Conservation (phyloP, 2,113 vertebrate genomes). For the Sphyrna mokarran region DNA sequence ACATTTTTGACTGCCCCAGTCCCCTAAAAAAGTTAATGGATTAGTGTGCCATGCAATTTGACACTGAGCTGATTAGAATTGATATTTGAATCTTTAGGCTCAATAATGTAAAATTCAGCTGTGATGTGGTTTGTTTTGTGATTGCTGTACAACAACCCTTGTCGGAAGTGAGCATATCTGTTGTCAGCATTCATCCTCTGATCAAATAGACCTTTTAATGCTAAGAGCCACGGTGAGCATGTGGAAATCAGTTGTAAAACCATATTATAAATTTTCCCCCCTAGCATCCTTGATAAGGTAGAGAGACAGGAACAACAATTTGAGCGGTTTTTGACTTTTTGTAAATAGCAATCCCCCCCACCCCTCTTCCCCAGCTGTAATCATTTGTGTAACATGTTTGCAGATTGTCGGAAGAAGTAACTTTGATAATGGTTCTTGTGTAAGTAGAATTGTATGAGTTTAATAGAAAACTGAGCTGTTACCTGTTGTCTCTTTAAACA, state of each 20-base stretch:
- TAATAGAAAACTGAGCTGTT: background rate
- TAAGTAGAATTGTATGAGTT: background rate
- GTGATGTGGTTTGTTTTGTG: background rate
- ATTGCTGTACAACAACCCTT: background rate
- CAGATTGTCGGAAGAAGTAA: background rate
- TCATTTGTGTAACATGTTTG: background rate
- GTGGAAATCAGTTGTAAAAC: background rate
- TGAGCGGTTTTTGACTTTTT: background rate
- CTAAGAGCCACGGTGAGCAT: no score
- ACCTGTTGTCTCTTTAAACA: background rate
- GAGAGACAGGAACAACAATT: background rate
- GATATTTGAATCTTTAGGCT: background rate
- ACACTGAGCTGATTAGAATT: background rate
- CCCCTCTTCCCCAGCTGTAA: background rate
- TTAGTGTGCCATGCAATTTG: background rate
- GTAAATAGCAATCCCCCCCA: background rate
- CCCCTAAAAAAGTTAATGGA: background rate
- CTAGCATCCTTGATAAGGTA: no score
- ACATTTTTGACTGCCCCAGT: background rate
- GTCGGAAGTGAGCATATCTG: background rate
- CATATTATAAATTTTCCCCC: background rate
- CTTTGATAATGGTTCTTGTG: background rate
- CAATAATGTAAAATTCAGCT: background rate
- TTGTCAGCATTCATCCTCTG: background rate
- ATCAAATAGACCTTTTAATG: background rate